Percentiles rank a stretch among this genome's conserved stretches.
Conservation (phyloP, 53 echinoderm and acorn worm species). For the Luidia sarsii region DNA sequence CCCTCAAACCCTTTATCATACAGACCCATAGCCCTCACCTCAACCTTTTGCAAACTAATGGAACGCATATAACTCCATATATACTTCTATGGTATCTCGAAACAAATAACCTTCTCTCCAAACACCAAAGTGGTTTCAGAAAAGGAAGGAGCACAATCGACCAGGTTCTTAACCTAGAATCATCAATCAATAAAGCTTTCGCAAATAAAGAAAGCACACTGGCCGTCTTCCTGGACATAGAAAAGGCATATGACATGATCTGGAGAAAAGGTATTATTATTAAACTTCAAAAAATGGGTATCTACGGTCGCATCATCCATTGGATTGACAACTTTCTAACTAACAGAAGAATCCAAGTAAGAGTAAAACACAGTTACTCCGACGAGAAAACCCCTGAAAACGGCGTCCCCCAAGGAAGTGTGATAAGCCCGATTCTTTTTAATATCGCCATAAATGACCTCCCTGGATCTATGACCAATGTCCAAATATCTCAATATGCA, state of each 20-base stretch:
- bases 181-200: slow-evolving; percentile 1
- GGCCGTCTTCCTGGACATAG: slow-evolving; percentile 22
- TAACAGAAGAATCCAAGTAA: slow-evolving; percentile 1
- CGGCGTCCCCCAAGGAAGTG: slow-evolving; percentile 38
- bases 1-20: background rate
- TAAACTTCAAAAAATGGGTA: slow-evolving; percentile 13
- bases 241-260: slow-evolving; percentile 25
- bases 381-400: background rate
- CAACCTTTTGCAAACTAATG: too few relatives aligned
- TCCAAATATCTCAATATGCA: slow-evolving; percentile 15
- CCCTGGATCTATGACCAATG: background rate
- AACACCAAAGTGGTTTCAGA: slow-evolving; percentile 31
- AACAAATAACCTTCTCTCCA: background rate
- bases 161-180: background rate
- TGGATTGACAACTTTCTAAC: slow-evolving; percentile 13
- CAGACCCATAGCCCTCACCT: too few relatives aligned
- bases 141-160: background rate
- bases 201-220: slow-evolving; percentile 36
- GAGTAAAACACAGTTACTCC: background rate
- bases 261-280: slow-evolving; percentile 27
- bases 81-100: slow-evolving; percentile 10
- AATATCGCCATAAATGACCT: background rate
- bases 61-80: too few relatives aligned
- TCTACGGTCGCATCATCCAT: background rate
- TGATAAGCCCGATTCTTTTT: background rate